Percentiles rank a stretch among this genome's conserved stretches.
These are phyloP conservation scores for Caenorhabditis brenneri DNA, from an alignment of 1,140 invertebrate species.

Conservation along the genomic window DNA sequence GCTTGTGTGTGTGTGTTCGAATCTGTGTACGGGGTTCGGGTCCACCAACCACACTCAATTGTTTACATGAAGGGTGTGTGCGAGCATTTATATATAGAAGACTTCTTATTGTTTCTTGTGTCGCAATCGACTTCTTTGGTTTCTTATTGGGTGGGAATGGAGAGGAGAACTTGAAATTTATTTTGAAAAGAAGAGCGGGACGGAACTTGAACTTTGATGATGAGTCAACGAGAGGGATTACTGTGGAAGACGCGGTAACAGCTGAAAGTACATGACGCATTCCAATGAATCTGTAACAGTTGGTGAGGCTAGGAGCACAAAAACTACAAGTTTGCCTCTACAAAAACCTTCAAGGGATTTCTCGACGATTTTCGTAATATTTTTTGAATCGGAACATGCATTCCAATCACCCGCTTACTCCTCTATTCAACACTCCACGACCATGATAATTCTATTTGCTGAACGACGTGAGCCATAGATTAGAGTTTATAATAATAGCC, in stretches of 20 bases:
- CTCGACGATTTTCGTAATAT: no score
- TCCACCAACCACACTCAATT: background rate
- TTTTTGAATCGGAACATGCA: background rate
- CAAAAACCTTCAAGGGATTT: no score
- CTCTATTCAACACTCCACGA: background rate
- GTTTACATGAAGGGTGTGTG: slow-evolving; percentile 14
- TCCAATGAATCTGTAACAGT: no score
- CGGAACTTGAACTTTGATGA: no score
- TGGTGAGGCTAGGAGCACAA: no score
- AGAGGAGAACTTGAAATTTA: no score
- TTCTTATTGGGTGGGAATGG: no score
- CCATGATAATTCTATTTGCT: slow-evolving; percentile 21
- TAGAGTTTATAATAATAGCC: slow-evolving; percentile 38
- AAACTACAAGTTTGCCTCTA: no score
- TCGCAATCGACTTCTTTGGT: background rate
- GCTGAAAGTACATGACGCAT: no score
- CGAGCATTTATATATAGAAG: slow-evolving; percentile 24
- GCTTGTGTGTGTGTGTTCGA: background rate
- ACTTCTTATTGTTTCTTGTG: background rate
- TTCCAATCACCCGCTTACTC: background rate
- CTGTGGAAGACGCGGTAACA: no score
- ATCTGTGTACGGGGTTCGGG: background rate
- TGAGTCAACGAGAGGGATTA: no score
- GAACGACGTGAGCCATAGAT: slow-evolving; percentile 41
- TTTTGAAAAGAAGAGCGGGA: no score